phyloP scores from a whole-genome alignment of 2,113 vertebrate genomes.

The Corapipo altera region DNA sequence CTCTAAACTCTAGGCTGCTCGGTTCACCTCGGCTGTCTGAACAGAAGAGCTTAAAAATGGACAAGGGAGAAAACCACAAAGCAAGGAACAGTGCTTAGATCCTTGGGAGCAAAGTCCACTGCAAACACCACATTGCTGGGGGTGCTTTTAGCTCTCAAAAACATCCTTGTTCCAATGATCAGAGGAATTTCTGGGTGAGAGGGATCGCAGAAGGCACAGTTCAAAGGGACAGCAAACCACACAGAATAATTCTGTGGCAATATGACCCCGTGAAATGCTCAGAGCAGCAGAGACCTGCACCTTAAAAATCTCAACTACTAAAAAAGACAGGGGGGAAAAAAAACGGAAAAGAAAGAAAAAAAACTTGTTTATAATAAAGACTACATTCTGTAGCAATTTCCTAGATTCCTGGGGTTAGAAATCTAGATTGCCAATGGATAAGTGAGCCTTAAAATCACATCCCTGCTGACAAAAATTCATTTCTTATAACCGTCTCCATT shows the following conservation, averaged over 20 bases:
- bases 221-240: slow-evolving; percentile 62
- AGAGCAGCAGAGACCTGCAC: slow-evolving; percentile 60
- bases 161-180: slow-evolving; percentile 61
- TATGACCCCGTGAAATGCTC: slow-evolving; percentile 64
- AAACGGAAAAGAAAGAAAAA: slow-evolving; percentile 52
- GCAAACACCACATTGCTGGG: neutral
- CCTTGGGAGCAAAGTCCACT: slow-evolving; percentile 18
- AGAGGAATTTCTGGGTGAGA: slow-evolving; percentile 62
- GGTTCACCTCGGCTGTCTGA: neutral
- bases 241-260: slow-evolving; percentile 58
- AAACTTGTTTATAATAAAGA: slow-evolving; percentile 90
- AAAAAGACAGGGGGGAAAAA: slow-evolving; percentile 52
- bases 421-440: slow-evolving; percentile 99
- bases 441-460: slow-evolving; percentile 99
- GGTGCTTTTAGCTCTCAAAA: slow-evolving; percentile 9
- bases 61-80: slow-evolving; percentile 3
- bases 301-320: slow-evolving; percentile 76
- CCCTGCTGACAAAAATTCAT: slow-evolving; percentile 93
- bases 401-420: slow-evolving; percentile 93
- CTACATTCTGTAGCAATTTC: slow-evolving; percentile 90
- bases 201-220: slow-evolving; percentile 46
- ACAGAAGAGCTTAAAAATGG: neutral
- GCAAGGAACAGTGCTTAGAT: neutral
- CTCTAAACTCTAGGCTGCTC: neutral
- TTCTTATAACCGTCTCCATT: slow-evolving; percentile 99